Percentiles rank a stretch among this genome's conserved stretches.
phyloP scores from a whole-genome alignment of 2,797 vertebrate species.

The Onychomys arenicola region DNA sequence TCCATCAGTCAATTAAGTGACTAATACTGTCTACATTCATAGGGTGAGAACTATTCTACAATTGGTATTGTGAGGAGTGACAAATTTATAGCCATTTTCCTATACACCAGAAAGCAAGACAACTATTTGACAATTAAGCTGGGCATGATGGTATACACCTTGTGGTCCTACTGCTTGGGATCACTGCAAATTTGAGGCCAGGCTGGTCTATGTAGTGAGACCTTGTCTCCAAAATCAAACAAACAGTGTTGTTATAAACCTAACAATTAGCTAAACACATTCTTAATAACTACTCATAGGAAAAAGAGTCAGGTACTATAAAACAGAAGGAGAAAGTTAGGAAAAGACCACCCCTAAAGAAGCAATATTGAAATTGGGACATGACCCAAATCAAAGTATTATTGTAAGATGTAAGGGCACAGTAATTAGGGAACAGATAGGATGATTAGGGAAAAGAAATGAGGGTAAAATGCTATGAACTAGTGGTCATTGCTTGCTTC shows the following conservation, averaged over 20 bases:
- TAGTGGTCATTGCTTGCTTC: conserved; percentile 40
- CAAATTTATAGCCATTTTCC: neutral
- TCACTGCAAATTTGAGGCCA: neutral
- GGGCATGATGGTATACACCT: no score
- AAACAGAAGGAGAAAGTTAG: conserved; percentile 58
- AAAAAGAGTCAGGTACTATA: neutral
- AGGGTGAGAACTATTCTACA: neutral
- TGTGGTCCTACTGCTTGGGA: neutral
- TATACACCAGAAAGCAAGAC: neutral
- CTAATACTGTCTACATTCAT: neutral
- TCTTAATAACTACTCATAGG: neutral
- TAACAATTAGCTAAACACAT: neutral
- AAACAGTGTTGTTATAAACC: neutral
- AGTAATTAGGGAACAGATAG: conserved; percentile 51
- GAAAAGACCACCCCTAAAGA: conserved; percentile 33
- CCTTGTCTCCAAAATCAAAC: neutral
- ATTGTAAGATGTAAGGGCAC: neutral
- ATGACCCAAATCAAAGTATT: neutral
- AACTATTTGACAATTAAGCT: neutral
- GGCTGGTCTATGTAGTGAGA: neutral
- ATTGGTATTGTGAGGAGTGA: neutral
- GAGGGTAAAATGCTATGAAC: neutral
- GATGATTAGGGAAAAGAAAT: conserved; percentile 18
- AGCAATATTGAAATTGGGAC: neutral
- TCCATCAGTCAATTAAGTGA: neutral